phyloP scores from a whole-genome alignment of 1,140 invertebrate genomes.

The Lepidurus packardi region DNA sequence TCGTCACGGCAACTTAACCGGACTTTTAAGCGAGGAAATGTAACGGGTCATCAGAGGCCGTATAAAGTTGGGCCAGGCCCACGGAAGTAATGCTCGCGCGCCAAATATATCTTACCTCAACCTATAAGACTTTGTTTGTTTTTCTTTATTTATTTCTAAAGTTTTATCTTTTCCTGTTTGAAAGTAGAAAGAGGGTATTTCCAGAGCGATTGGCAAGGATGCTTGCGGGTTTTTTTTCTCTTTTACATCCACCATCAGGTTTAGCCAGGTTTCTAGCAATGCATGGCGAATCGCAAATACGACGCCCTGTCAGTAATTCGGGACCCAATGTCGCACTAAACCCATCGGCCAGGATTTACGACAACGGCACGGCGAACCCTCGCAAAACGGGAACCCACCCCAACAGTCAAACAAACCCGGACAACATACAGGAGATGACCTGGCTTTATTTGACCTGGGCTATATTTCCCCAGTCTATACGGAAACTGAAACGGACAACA shows the following conservation, averaged over 20 bases:
- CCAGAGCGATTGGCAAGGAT: not conserved
- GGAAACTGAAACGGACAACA: slow-evolving; percentile 10
- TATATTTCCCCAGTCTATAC: not conserved
- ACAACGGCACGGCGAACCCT: slow-evolving; percentile 5
- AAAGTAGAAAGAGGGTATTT: no score
- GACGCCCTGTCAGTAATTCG: slow-evolving; percentile 17
- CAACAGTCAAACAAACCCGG: not conserved
- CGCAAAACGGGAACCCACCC: not conserved
- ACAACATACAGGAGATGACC: not conserved
- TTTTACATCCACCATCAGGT: not conserved
- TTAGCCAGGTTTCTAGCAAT: slow-evolving; percentile 3
- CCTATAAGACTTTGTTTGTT: no score
- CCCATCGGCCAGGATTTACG: slow-evolving; percentile 20
- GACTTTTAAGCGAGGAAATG: no score
- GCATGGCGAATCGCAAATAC: slow-evolving; percentile 21
- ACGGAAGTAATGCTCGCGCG: no score
- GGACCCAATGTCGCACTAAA: slow-evolving; percentile 19
- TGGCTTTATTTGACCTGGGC: not conserved
- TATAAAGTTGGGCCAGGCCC: no score
- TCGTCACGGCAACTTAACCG: no score
- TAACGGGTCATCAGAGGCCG: no score
- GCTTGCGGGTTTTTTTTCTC: not conserved
- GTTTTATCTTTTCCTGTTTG: no score
- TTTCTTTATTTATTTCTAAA: no score
- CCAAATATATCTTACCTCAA: no score